Conservation (phyloP, 2,888 invertebrate species). For the Zaprionus obscuricornis region DNA sequence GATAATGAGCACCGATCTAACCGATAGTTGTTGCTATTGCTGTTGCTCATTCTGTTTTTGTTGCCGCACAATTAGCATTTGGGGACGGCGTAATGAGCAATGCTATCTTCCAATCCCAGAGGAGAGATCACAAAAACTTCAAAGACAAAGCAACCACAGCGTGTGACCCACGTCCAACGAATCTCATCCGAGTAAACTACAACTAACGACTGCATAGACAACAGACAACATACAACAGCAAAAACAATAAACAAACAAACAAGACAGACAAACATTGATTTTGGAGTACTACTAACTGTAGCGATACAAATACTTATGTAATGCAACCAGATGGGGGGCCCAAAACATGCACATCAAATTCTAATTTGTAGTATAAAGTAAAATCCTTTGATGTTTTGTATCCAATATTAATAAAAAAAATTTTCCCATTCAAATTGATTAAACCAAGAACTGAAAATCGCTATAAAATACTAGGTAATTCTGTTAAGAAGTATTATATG, state of each 20-base stretch:
- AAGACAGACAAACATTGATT: conserved; percentile 48
- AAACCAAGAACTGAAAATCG: conserved; percentile 5
- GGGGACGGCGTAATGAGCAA: conserved; percentile 62
- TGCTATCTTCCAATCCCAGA: conserved; percentile 54
- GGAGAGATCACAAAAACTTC: conserved; percentile 56
- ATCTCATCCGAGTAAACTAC: conserved; percentile 33
- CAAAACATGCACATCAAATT: conserved; percentile 18
- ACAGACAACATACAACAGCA: conserved; percentile 49
- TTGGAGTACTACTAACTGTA: conserved; percentile 25
- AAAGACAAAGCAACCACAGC: conserved; percentile 61
- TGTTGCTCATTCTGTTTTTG: conserved; percentile 12
- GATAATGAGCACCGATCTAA: conserved; percentile 68
- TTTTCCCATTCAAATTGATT: conserved; percentile 14
- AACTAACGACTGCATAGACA: too few species aligned
- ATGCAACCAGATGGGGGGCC: conserved; percentile 3
- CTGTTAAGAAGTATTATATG: not conserved
- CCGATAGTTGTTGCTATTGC: conserved; percentile 30
- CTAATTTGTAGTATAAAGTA: conserved; percentile 30
- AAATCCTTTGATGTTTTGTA: conserved; percentile 61
- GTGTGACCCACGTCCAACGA: conserved; percentile 63
- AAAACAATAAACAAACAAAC: conserved; percentile 26
- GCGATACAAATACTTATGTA: conserved; percentile 58
- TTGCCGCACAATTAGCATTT: conserved; percentile 60
- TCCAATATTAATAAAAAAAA: conserved; percentile 44
- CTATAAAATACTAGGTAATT: too few species aligned